Evolutionary conservation across 2,888 invertebrate genomes (phyloP).

Genomic region (Caradrina clavipalpis): DNA sequence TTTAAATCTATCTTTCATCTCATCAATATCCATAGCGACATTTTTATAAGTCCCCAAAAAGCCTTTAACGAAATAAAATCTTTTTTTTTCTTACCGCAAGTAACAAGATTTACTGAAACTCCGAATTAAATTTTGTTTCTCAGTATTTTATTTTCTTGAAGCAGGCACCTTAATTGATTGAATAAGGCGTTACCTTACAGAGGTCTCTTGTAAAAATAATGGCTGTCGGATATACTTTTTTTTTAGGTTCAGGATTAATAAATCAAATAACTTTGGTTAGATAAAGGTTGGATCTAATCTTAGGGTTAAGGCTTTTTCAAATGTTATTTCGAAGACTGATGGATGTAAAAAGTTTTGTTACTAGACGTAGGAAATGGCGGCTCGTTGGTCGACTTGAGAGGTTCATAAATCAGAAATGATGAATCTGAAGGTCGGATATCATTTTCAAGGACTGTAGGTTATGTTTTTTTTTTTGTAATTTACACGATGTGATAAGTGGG

Average conservation of each 20-base stretch:
- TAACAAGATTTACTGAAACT: constrained; percentile 55
- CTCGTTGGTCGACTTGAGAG: constrained; percentile 2
- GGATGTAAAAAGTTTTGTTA: constrained; percentile 39
- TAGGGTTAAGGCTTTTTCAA: constrained; percentile 38
- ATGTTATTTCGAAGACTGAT: constrained; percentile 48
- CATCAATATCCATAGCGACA: constrained; percentile 6
- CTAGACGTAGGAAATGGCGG: constrained; percentile 18
- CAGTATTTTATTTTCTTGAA: constrained; percentile 61
- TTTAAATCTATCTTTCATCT: neutral
- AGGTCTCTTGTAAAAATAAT: constrained; percentile 48
- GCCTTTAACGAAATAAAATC: constrained; percentile 43
- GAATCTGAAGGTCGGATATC: constrained; percentile 6
- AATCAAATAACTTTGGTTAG: constrained; percentile 52
- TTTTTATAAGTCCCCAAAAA: constrained; percentile 11
- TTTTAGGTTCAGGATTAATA: constrained; percentile 30
- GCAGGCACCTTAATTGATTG: constrained; percentile 61
- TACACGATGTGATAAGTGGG: neutral
- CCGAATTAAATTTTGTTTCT: constrained; percentile 59
- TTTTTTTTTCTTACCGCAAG: constrained; percentile 44
- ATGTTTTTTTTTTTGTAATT: neutral
- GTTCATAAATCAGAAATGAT: constrained; percentile 49
- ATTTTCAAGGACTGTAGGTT: constrained; percentile 13
- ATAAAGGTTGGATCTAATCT: constrained; percentile 45
- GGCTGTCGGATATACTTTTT: constrained; percentile 38
- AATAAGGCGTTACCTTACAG: constrained; percentile 60